Evolutionary conservation across 2,888 invertebrate species (phyloP), one percentile per base, ranked within the genome.

Genomic region (Enchytraeus crypticus): DNA sequence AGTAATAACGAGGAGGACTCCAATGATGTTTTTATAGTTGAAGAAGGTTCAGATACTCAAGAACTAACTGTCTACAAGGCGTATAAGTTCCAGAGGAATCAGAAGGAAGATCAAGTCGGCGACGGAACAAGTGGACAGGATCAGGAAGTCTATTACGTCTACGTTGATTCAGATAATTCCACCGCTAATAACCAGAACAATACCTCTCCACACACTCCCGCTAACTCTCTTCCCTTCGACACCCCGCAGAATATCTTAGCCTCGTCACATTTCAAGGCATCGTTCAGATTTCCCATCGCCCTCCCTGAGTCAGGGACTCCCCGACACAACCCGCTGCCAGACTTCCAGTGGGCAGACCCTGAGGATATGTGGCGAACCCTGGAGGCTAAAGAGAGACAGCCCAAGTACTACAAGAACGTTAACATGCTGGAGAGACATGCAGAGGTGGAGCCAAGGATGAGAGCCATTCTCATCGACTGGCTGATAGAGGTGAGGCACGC

Each of bases 381-480:
- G 88, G 88, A 91, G 68, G 84, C 86, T 69, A 90, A 90, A 79
- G 96, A 97, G 80, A 83, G 85, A 68, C 70, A 73, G 18, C 8
- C 30, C 8, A 27, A 34, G 45, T 78, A 78, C 66, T 67, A 67
- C 45, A 85, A 90, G 71, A 86, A 88, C 76, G 84, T 86, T 1
- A 82, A 85, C 67, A 84, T 92, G 83, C 87, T 95, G 74, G 84
- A 86, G 69, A 85, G 86, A 72, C 92, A 93, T 80, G 88, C 90
- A 0, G 86, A 86, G 51, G 81, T 97, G 57, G 88, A 90, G 76
- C 87, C 91, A 0, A 83, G 90, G 67, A 96, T 96, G 95, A 85
- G 98, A 71, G 88, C 93, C 54, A 92, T 97, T 68, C 83, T 98
- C 2, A 82, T 98, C 64, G 97, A 98, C 79, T 98, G 98, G 98